Conservation (phyloP, 2,113 vertebrate genomes). For the Ceyx melanurus region DNA sequence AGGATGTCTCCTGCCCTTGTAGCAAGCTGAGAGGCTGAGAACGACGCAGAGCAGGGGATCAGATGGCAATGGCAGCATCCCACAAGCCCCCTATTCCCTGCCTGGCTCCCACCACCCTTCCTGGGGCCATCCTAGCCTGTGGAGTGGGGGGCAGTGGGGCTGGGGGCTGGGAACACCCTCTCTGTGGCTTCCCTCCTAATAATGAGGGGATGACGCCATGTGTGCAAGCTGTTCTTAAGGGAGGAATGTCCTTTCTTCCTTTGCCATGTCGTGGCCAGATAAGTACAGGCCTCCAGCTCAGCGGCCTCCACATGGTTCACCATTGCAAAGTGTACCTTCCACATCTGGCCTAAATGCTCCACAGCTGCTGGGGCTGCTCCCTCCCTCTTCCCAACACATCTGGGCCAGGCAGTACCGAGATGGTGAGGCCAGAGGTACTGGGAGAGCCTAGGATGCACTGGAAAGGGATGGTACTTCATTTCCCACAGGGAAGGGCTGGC, state of each 20-base stretch:
- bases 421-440: neutral
- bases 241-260: slow-evolving; percentile 62
- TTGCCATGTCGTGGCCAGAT: neutral
- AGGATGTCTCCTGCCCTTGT: neutral
- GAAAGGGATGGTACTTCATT: neutral
- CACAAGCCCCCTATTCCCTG: neutral
- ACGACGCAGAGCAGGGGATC: neutral
- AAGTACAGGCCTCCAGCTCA: slow-evolving; percentile 47
- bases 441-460: neutral
- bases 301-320: neutral
- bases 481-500: neutral
- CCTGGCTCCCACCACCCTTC: neutral
- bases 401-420: neutral
- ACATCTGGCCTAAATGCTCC: slow-evolving; percentile 26
- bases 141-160: neutral
- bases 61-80: slow-evolving; percentile 12
- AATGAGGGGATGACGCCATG: slow-evolving; percentile 9
- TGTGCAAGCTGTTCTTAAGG: neutral
- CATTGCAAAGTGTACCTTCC: neutral
- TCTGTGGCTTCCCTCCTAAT: slow-evolving; percentile 56
- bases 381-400: neutral
- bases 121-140: neutral
- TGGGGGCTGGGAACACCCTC: slow-evolving; percentile 50
- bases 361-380: neutral
- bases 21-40: neutral